Conservation (phyloP, 2,888 invertebrate species). For the Pandemis corylana region DNA sequence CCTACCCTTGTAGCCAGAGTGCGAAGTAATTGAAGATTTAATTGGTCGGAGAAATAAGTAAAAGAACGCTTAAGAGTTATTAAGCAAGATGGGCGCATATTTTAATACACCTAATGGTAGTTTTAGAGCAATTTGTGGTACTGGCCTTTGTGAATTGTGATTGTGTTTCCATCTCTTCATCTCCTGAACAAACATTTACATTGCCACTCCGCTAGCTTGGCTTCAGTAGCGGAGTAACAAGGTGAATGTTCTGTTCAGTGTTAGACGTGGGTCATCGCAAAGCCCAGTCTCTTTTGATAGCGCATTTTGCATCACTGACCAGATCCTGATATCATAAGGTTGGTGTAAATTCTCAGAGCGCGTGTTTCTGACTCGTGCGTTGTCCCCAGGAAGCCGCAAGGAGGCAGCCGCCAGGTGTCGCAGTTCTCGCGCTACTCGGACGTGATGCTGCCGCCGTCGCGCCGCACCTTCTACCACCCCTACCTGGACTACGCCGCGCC, state of each 20-base stretch:
- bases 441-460: constrained; percentile 73
- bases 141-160: too few species aligned
- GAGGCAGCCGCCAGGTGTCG: constrained; percentile 75
- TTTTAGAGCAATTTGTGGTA: too few species aligned
- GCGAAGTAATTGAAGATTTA: constrained; percentile 3
- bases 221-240: too few species aligned
- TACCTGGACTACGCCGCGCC: constrained; percentile 69
- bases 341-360: background rate
- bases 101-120: background rate
- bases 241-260: too few species aligned
- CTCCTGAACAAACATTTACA: too few species aligned
- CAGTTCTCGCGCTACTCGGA: constrained; percentile 82
- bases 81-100: background rate
- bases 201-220: too few species aligned
- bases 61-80: background rate
- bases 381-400: constrained; percentile 69
- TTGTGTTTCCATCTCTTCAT: too few species aligned
- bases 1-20: background rate
- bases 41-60: background rate
- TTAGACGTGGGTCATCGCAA: too few species aligned
- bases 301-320: too few species aligned
- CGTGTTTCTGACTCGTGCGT: background rate
- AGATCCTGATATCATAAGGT: too few species aligned
- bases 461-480: constrained; percentile 72
- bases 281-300: too few species aligned